phyloP scores from a whole-genome alignment of 2,888 invertebrate species.

The Holacanthella duospinosa region DNA sequence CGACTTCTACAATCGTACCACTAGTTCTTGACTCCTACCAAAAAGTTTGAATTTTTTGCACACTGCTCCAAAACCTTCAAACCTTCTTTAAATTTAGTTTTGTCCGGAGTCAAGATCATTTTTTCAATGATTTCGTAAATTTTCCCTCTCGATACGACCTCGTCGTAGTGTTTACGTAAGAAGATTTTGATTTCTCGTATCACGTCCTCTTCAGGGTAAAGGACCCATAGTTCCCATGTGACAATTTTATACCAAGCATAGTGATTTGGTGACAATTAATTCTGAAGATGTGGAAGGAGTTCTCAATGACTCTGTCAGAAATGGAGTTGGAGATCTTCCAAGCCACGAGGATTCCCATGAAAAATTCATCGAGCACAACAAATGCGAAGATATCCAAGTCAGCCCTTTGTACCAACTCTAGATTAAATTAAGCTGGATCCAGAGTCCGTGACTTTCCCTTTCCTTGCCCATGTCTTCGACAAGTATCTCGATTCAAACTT shows the following conservation, averaged over 20 bases:
- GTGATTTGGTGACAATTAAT: constrained; percentile 22
- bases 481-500: too few species aligned
- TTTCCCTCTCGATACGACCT: not conserved
- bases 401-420: constrained; percentile 27
- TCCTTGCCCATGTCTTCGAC: too few species aligned
- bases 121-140: constrained; percentile 7
- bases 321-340: constrained; percentile 28
- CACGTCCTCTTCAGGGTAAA: constrained; percentile 25
- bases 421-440: too few species aligned
- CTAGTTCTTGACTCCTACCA: constrained; percentile 19
- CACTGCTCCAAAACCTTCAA: constrained; percentile 9
- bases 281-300: constrained; percentile 20
- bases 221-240: constrained; percentile 15
- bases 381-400: constrained; percentile 24
- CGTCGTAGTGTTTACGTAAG: constrained; percentile 21
- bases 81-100: constrained; percentile 7
- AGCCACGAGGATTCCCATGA: constrained; percentile 30
- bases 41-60: constrained; percentile 13
- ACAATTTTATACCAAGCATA: constrained; percentile 24
- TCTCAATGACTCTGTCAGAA: constrained; percentile 14
- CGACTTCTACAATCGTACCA: constrained; percentile 22
- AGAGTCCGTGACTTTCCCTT: too few species aligned
- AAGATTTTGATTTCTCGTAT: constrained; percentile 22
- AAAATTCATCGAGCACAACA: constrained; percentile 29
- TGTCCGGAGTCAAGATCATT: constrained; percentile 6